phyloP scores from a whole-genome alignment of 2,797 vertebrate genomes.

The Sebastes trivittatus region DNA sequence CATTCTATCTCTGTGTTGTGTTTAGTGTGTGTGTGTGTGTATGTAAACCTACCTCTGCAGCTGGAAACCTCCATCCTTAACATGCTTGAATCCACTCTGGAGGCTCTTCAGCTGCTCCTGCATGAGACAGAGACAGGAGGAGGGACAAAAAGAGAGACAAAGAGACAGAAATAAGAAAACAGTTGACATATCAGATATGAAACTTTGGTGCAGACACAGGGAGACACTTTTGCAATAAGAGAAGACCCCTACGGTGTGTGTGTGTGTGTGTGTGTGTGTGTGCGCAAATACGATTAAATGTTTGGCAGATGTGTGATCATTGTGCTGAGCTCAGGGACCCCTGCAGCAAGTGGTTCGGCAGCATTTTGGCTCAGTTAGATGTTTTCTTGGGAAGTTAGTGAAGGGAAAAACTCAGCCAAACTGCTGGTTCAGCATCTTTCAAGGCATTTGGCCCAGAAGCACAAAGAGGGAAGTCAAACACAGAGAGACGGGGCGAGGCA shows the following conservation, averaged over 20 bases:
- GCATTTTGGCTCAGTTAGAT: conserved; percentile 46
- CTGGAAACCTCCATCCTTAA: conserved; percentile 82
- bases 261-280: background rate
- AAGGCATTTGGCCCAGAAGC: conserved; percentile 35
- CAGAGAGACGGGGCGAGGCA: background rate
- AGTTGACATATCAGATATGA: background rate
- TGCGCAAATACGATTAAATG: conserved; percentile 10
- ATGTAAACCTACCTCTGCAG: conserved; percentile 85
- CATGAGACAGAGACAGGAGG: conserved; percentile 36
- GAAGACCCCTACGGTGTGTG: background rate
- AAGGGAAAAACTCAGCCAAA: conserved; percentile 32
- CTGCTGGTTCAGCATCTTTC: conserved; percentile 53
- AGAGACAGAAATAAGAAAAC: conserved; percentile 14
- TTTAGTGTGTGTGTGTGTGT: background rate
- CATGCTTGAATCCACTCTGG: conserved; percentile 84
- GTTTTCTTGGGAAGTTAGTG: conserved; percentile 55
- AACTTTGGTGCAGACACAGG: background rate
- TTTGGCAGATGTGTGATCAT: conserved; percentile 35
- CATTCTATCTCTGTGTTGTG: background rate
- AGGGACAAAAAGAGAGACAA: conserved; percentile 30
- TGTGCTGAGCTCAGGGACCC: conserved; percentile 56
- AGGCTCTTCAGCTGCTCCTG: conserved; percentile 90
- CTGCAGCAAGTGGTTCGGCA: conserved; percentile 47
- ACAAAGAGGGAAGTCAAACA: conserved; percentile 29
- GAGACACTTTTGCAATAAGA: background rate